These are phyloP conservation scores for Nymphicus hollandicus DNA, from an alignment of 2,113 vertebrate species.

Conservation along the genomic window DNA sequence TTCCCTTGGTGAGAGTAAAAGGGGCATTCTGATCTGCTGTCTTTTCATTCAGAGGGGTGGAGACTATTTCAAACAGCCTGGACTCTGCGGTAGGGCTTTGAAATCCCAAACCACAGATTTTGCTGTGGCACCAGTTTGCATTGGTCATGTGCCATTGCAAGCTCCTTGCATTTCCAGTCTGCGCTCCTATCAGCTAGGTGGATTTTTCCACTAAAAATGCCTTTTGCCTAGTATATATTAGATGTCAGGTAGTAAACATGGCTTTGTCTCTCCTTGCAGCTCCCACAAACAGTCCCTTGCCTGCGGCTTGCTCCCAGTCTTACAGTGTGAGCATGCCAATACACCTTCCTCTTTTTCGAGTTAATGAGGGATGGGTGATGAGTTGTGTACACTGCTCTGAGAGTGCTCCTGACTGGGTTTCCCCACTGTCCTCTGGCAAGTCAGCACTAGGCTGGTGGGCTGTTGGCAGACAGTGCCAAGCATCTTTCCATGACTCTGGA, in stretches of 20 bases:
- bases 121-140: neutral
- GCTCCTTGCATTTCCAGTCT: neutral
- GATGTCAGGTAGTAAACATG: accelerated
- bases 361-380: accelerated
- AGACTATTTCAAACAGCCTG: neutral
- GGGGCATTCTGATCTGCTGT: neutral
- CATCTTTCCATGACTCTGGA: neutral
- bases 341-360: neutral
- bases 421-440: neutral
- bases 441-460: neutral
- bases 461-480: neutral
- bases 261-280: neutral
- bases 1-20: neutral
- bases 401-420: neutral
- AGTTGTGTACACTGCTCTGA: neutral
- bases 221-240: neutral
- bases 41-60: neutral
- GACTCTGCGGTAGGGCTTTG: neutral
- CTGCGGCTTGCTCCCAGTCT: neutral
- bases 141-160: neutral
- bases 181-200: accelerated
- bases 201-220: neutral
- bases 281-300: accelerated
- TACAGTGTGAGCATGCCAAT: neutral
- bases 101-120: neutral